These are phyloP conservation scores for Invenusta paracnida DNA, from an alignment of 2,888 invertebrate species.

Conservation along the genomic window DNA sequence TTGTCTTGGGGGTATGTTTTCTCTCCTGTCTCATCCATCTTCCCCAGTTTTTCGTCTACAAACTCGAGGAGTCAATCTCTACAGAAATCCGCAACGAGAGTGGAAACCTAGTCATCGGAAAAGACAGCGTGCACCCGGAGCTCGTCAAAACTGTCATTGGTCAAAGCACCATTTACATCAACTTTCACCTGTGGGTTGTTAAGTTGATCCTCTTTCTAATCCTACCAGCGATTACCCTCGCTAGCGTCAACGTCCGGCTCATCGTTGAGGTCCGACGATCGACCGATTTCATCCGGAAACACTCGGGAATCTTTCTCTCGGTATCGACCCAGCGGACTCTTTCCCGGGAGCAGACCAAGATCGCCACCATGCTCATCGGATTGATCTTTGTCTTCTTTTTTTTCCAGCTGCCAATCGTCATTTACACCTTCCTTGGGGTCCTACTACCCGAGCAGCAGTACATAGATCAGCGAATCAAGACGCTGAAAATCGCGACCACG, in stretches of 20 bases:
- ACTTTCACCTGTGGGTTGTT: background rate
- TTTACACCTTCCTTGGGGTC: background rate
- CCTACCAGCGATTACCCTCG: background rate
- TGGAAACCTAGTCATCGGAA: background rate
- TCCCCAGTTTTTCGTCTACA: conserved; percentile 12
- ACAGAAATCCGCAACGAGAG: background rate
- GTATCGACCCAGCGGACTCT: conserved; percentile 1
- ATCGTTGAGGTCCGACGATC: conserved; percentile 30
- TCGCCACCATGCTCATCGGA: conserved; percentile 19
- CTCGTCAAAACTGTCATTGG: background rate
- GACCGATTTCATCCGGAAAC: conserved; percentile 8
- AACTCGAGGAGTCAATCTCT: background rate
- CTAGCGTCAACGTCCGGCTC: background rate
- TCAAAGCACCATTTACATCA: background rate
- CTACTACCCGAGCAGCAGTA: background rate
- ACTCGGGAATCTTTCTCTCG: background rate
- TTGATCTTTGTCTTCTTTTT: background rate
- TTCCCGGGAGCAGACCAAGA: conserved; percentile 24
- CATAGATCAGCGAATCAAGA: background rate
- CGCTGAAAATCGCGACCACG: background rate
- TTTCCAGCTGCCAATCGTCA: background rate
- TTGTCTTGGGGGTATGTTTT: background rate
- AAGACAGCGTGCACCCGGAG: background rate
- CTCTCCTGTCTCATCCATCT: background rate
- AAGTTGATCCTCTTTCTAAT: background rate